A percentile compares a stretch with the other conserved stretches of the same genome.
Evolutionary conservation across 2,888 invertebrate species (phyloP).

Genomic region (Podabrus alpinus): DNA sequence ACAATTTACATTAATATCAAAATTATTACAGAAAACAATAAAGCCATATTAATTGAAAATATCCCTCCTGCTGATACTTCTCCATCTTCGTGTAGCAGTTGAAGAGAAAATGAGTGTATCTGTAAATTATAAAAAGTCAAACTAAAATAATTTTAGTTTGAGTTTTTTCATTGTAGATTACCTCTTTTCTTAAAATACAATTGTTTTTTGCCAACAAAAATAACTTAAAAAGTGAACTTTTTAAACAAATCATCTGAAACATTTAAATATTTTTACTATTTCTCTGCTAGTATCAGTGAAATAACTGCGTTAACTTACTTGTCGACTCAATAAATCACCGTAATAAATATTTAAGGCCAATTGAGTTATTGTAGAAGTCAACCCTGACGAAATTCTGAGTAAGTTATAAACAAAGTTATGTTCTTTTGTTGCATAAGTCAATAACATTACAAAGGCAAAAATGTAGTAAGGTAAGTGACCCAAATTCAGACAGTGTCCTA

Average conservation of each 20-base stretch:
- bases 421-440: neutral
- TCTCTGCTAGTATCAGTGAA: neutral
- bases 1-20: neutral
- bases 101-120: neutral
- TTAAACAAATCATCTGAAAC: neutral
- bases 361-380: neutral
- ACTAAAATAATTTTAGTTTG: neutral
- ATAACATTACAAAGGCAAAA: neutral
- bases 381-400: neutral
- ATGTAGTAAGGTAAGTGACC: too few relatives aligned
- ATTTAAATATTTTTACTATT: neutral
- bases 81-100: neutral
- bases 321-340: neutral
- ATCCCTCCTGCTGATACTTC: neutral
- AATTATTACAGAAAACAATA: neutral
- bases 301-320: neutral
- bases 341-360: neutral
- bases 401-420: neutral
- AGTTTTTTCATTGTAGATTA: neutral
- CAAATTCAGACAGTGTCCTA: too few relatives aligned
- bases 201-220: neutral
- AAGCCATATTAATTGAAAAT: neutral
- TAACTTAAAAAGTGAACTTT: neutral
- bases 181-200: neutral
- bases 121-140: neutral